Base-by-base conservation (phyloP, 1,140 invertebrate species). In the Hyposmocoma kahamanoa region DNA sequence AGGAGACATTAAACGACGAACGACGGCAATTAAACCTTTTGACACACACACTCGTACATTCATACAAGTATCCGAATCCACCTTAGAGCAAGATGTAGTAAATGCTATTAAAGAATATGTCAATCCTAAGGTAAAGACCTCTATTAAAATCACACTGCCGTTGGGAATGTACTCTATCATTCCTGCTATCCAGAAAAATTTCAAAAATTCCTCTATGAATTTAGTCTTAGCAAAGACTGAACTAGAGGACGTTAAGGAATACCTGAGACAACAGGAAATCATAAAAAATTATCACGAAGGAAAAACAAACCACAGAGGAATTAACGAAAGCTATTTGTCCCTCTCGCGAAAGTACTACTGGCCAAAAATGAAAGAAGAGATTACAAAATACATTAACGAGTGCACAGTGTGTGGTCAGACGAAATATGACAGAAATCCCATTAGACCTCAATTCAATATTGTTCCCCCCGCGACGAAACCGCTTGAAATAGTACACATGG, bases 231-330 rank as follows among this genome's bases (percentile, higher is more conserved):
- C 10, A 18, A 49, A 49, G 32, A 42, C 17, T 11, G 22, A 21
- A 39, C 20, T 49, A 19, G 22, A 42, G n/a, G 13, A 49, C 21
- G 47, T 32, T 10, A 20, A 28, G 18, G 38, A 49, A 19, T 38
- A 17, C 15, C 34, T 38, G 9, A 24, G n/a, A 3, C 47, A 41
- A 22, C n/a, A 41, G 9, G 38, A 49, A 4, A 49, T 49, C 8
- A 49, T 28, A 9, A n/a, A 10, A 20, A 1, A 42, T 1, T 17
- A 20, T 42, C 47, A 42, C 18, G 24, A 32, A 3, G 39, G 47
- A n/a, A 38, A 22, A 49, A 42, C 47, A 5, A 32, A 42, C 17
- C 47, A 49, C 21, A 15, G 39, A 11, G 47, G 47, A 3, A 49
- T 49, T 8, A 26, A 28, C 5, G 39, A 42, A 21, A 19, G 6